Base-by-base conservation (phyloP, 1,140 invertebrate species). In the Aphaenogaster floridana region DNA sequence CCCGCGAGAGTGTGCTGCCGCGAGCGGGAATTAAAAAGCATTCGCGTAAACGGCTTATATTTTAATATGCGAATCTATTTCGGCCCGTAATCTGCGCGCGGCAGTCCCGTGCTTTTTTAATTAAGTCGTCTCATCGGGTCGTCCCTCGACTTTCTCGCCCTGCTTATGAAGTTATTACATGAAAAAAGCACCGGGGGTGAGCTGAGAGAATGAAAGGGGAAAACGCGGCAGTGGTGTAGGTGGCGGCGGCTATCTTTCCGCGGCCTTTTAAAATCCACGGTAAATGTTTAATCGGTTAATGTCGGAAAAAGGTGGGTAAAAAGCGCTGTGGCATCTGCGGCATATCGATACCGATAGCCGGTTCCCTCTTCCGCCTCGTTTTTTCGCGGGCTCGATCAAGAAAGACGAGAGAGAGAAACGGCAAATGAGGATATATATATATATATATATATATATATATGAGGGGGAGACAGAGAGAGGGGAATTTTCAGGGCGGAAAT, bases 241-340 rank as follows among this genome's bases (percentile, higher is more conserved):
- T 15, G 59, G 28, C 39, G 36, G 42, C 57, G 45, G 13, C 63
- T 71, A 81, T 81, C 64, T 81, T 76, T 48, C 54, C 81, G 54
- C 48, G 48, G 57, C 57, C 81, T 54, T 76, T 84, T 85, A 85
- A 77, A 85, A 85, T 85, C 57, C 81, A 85, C 57, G 69, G 71
- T 63, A 85, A 85, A 85, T 85, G 81, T 85, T 85, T 85, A 85
- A 85, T 85, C 81, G 72, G 81, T 85, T 85, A 85, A 85, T 85
- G 77, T 85, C 54, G 57, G 28, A 76, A 77, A 81, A 81, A 69
- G 34, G 15, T 39, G n/a, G n/a, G 15, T 59, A 81, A 68, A 69
- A 59, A 64, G 28, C 57, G 52, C 28, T 48, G 57, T n/a, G 57
- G 81, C 81, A 76, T 84, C 42, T 84, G 81, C 57, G 81, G 57